Evolutionary conservation across 2,888 invertebrate species (phyloP), one percentile per base, ranked within the genome.

Genomic region (Archips crataeganus): DNA sequence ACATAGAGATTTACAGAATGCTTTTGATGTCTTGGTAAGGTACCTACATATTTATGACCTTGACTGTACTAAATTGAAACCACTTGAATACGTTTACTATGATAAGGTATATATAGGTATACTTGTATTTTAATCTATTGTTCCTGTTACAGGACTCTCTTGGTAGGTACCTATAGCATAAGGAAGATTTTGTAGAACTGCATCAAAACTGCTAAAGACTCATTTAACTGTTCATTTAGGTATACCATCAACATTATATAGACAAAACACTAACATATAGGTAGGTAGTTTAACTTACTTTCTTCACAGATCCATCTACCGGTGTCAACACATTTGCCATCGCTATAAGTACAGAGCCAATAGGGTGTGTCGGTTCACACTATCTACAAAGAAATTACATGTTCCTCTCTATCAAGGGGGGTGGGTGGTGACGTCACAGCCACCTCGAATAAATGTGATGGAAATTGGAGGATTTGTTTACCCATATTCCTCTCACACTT

Each of bases 381-480:
- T 91, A 91, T 91, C 90, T 90, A 91, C 90, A 91, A 93, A 92
- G 91, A 92, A 93, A 93, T 93, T 92, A 93, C 91, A 87, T 85
- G 87, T 86, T 87, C 87, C 87, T 85, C 84, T 87, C 84, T 85
- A 87, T 87, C 85, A 84, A 23, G 79, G 76, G 75, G 76, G 73
- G 82, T 80, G 80, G 79, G 84, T 79, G 81, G 80, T 90, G 89
- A 87, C 87, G 89, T 90, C 90, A 90, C 86, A 80, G 84, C 83
- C 84, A 87, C 88, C 85, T 88, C 87, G 92, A 94, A 93, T 93
- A 94, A 94, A 94, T 93, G 94, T 90, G 92, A 94, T 94, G 94
- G 95, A 94, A 95, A 95, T 94, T 92, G 93, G 91, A 93, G 94
- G 95, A 95, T 95, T 94, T 95, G 94, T 95, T 95, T 95, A 94